These are phyloP conservation scores for Linepithema humile DNA, from an alignment of 1,140 invertebrate genomes.

Conservation along the genomic window DNA sequence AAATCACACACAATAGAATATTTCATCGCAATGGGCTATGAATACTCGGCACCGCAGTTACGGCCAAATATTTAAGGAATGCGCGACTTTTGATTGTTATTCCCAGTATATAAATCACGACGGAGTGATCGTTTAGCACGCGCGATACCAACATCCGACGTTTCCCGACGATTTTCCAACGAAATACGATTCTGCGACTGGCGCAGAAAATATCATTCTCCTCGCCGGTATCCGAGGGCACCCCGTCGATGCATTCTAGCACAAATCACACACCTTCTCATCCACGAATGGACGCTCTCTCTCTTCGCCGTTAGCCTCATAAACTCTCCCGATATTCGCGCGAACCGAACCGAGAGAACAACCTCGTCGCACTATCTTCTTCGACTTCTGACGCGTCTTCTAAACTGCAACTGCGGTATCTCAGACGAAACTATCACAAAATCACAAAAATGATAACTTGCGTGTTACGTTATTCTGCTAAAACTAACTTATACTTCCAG, in stretches of 20 bases:
- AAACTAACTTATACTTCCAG: not conserved
- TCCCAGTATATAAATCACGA: conserved; percentile 40
- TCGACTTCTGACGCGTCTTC: conserved; percentile 14
- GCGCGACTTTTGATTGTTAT: conserved; percentile 2
- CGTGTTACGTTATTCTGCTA: not conserved
- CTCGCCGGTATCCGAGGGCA: conserved; percentile 5
- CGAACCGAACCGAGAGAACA: not conserved
- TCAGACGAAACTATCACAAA: conserved; percentile 1
- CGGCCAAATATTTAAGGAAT: conserved; percentile 26
- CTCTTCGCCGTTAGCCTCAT: conserved; percentile 15
- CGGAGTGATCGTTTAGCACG: conserved; percentile 52
- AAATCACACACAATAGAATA: not conserved
- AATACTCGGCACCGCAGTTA: not conserved
- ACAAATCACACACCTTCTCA: conserved; percentile 41
- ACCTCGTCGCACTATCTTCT: not conserved
- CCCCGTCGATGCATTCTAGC: conserved; percentile 37
- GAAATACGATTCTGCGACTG: conserved; percentile 44
- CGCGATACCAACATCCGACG: not conserved
- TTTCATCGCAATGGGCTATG: not conserved
- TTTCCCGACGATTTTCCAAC: conserved; percentile 30
- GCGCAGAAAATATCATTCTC: conserved; percentile 51
- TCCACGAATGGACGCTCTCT: conserved; percentile 1
- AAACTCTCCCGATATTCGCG: conserved; percentile 21
- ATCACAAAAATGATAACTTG: not conserved
- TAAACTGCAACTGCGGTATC: not conserved